Evolutionary conservation across 2,113 vertebrate genomes (phyloP), one percentile per base, ranked within the genome.

Genomic region (Gallinago paraguaiae): DNA sequence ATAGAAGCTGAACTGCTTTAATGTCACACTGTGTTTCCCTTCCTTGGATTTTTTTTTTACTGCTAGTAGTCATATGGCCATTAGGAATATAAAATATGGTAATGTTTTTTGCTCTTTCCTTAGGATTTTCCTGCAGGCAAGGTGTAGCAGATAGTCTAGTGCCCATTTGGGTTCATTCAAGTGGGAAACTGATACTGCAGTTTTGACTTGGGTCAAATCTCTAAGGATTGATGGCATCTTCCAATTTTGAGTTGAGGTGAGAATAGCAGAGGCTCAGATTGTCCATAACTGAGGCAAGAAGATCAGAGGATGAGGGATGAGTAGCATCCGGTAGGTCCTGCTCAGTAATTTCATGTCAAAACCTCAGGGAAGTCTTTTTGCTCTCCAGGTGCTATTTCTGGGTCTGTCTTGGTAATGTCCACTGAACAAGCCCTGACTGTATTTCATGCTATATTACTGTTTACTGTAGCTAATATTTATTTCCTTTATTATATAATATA

Each of bases 381-480:
- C 31, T 96, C 43, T 94, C 74, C 93, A 94, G 88, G 96, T 95
- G 92, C 93, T 93, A 72, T 96, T 96, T 95, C 69, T 92, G 51
- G n/a, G 13, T 84, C 69, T 92, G 77, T 90, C 80, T 88, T 71
- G 22, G 27, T 86, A 85, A 54, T 56, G 86, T 92, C 94, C 86
- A 74, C 83, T 84, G 67, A 95, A 94, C 81, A 93, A 95, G 59
- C 61, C 63, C 50, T 96, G 96, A 95, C 92, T 96, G n/a, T 95
- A 54, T 96, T 96, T 96, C 95, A 89, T 91, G 70, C 83, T 91
- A 23, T 91, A 87, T 95, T 96, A 95, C 81, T 96, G 86, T 96
- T 96, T 96, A 82, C 81, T 87, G 91, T 82, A 89, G 92, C 57
- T 96, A 89, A 96, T 96, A 81, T 85, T 96, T 92, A 96, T 95